Evolutionary conservation across 1,140 invertebrate species (phyloP), one percentile per base, ranked within the genome.

Genomic region (Trachymyrmex septentrionalis): DNA sequence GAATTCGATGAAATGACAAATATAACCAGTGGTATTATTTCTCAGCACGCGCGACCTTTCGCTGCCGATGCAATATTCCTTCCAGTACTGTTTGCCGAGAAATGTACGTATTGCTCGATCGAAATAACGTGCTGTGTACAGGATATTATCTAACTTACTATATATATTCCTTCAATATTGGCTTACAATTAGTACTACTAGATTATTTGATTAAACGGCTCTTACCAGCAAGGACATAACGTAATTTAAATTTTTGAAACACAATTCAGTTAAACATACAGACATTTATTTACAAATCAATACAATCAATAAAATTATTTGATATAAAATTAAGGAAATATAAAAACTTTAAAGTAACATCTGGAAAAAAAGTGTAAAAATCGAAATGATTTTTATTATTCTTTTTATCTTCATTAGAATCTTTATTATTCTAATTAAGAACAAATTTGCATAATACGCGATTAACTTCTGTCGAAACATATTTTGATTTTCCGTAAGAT

Each of bases 1-100:
- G 55, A 59, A 75, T 24, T 75, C 55, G 55, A 75, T 61, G 30
- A 19, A 75, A 75, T 44, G 55, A 75, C 14, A 75, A 61, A 75
- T 59, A 59, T 61, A 61, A 75, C n/a, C 12, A 19, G 53, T 27
- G 1, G 34, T 38, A 38, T 75, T 75, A 61, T 75, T 38, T 75
- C 30, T 7, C 14, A 59, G 55, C 55, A 75, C 7, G 30, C 34
- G 53, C 71, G 53, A 59, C n/a, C 55, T 59, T 75, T 75, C 2
- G 55, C 30, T 75, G 30, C 30, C 72, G 27, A 75, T 75, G 72
- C 34, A 75, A 75, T 75, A 44, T 61, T 61, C n/a, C 55, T 57
- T 44, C n/a, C 12, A 21, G 30, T 4, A 44, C 30, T 75, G 14
- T 61, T 75, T 75, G 21, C n/a, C n/a, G 72, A 75, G 55, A 5